Percentiles rank a stretch among this genome's conserved stretches.
These are phyloP conservation scores for Tridacna gigas DNA, from an alignment of 2,888 invertebrate genomes.

Conservation along the genomic window DNA sequence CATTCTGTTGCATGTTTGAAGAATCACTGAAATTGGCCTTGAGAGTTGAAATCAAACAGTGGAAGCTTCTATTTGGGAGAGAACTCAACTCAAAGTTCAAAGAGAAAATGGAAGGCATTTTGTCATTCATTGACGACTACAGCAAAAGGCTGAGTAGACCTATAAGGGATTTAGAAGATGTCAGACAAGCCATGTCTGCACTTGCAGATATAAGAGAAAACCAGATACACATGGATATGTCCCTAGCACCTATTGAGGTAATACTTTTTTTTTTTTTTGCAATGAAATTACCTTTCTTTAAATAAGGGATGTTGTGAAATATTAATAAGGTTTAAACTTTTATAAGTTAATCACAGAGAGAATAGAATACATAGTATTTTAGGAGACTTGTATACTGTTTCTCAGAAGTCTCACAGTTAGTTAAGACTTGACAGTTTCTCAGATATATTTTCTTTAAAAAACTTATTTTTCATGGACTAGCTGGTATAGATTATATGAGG, in stretches of 20 bases:
- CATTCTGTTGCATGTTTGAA: constrained; percentile 59
- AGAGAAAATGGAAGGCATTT: constrained; percentile 89
- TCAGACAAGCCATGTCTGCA: constrained; percentile 92
- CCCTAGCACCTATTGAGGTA: constrained; percentile 89
- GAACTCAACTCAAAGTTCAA: constrained; percentile 90
- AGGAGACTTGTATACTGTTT: no score
- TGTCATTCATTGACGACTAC: constrained; percentile 91
- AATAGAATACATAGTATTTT: neutral
- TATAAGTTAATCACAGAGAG: neutral
- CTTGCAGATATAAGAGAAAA: constrained; percentile 91
- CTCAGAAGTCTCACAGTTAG: neutral
- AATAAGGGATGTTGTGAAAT: neutral
- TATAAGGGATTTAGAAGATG: constrained; percentile 89
- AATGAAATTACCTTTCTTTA: no score
- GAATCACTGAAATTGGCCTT: constrained; percentile 85
- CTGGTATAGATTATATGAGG: no score
- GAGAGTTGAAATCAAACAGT: constrained; percentile 91
- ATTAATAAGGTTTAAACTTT: neutral
- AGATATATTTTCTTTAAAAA: neutral
- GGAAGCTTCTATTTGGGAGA: constrained; percentile 91
- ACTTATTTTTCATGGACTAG: no score
- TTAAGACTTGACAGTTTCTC: neutral
- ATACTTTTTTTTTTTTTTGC: neutral
- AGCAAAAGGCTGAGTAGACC: constrained; percentile 88
- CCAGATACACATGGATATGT: constrained; percentile 89